These are phyloP conservation scores for Polydrusus cervinus DNA, from an alignment of 2,888 invertebrate species.

Conservation along the genomic window DNA sequence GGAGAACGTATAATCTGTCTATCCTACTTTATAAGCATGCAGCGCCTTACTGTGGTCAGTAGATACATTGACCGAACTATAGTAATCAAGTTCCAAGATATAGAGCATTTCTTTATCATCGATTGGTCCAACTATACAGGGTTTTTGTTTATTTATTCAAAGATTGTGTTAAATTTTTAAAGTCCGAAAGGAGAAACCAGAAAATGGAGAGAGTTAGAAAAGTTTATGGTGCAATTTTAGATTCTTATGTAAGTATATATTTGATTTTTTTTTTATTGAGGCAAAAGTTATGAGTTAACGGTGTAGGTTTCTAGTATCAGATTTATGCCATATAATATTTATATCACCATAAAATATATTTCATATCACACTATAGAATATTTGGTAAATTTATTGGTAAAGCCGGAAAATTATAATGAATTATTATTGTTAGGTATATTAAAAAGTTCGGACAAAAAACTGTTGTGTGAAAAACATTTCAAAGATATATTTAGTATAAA, in stretches of 20 bases:
- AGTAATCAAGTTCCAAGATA: constrained; percentile 1
- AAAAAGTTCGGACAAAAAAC: no score
- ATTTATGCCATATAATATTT: no score
- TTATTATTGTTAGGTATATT: no score
- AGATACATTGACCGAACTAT: constrained; percentile 20
- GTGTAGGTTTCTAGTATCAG: no score
- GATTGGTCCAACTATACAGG: neutral
- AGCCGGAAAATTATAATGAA: no score
- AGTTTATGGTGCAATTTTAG: constrained; percentile 12
- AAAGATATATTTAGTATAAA: no score
- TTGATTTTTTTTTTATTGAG: neutral
- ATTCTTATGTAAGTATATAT: constrained; percentile 4
- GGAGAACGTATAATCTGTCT: constrained; percentile 12
- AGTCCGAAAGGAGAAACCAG: no score
- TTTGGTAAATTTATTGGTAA: no score
- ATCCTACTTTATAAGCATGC: constrained; percentile 20
- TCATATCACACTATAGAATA: no score
- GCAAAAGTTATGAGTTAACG: neutral
- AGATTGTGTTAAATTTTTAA: neutral
- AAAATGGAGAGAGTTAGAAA: constrained; percentile 16
- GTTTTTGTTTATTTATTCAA: constrained; percentile 2
- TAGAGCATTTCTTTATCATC: constrained; percentile 19
- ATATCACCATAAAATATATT: no score
- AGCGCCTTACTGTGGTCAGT: constrained; percentile 37
- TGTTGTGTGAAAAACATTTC: no score